A percentile compares a stretch with the other conserved stretches of the same genome.
Conservation (phyloP, 2,113 vertebrate genomes). For the Rutilus rutilus region DNA sequence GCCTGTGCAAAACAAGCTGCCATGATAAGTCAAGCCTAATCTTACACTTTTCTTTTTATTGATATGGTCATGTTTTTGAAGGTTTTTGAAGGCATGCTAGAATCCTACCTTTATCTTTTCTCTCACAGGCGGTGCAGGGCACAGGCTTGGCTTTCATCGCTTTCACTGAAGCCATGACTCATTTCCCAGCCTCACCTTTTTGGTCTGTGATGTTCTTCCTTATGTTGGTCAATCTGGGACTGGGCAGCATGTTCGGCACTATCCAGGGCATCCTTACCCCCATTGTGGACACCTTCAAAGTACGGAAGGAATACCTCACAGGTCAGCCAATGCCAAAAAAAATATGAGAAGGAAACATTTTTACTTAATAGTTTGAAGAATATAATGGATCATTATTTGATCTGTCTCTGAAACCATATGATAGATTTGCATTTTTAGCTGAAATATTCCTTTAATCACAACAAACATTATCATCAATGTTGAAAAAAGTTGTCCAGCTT, state of each 20-base stretch:
- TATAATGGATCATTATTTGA: not conserved
- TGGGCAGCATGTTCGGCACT: slow-evolving; percentile 98
- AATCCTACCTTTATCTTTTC: not conserved
- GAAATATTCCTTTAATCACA: not conserved
- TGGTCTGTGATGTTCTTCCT: slow-evolving; percentile 99
- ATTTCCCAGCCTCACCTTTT: slow-evolving; percentile 95
- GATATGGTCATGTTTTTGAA: not conserved
- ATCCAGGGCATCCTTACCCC: slow-evolving; percentile 97
- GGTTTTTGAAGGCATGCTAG: not conserved
- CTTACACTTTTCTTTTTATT: not conserved
- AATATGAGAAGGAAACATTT: not conserved
- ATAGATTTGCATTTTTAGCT: not conserved
- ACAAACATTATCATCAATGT: too few species aligned
- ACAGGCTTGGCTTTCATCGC: slow-evolving; percentile 97
- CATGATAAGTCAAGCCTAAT: not conserved
- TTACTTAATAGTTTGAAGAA: not conserved
- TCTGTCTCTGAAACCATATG: not conserved
- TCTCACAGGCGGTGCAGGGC: slow-evolving; percentile 88
- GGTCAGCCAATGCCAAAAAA: slow-evolving; percentile 60
- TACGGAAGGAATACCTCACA: slow-evolving; percentile 94
- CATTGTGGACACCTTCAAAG: slow-evolving; percentile 92
- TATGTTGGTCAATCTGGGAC: slow-evolving; percentile 94
- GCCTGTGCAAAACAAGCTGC: not conserved
- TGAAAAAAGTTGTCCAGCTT: too few species aligned
- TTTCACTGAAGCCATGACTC: slow-evolving; percentile 98